Conservation (phyloP, 2,797 vertebrate genomes). For the Okamejei kenojei region DNA sequence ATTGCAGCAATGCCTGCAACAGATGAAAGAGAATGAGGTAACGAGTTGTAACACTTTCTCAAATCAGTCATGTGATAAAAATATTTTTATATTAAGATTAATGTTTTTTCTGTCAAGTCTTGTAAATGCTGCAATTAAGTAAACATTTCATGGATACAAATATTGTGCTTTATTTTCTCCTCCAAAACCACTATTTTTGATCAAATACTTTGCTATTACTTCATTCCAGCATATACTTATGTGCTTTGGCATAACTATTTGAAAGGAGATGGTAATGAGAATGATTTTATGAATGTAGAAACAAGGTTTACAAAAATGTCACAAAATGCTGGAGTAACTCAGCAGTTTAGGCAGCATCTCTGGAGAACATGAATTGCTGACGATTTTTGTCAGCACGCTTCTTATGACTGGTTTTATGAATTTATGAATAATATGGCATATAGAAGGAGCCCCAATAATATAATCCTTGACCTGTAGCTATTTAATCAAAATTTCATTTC, state of each 20-base stretch:
- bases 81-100: neutral
- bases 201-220: neutral
- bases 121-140: neutral
- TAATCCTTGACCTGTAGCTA: neutral
- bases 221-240: neutral
- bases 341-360: too few relatives aligned
- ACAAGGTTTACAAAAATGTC: too few relatives aligned
- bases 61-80: neutral
- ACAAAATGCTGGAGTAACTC: too few relatives aligned
- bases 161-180: neutral
- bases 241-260: neutral
- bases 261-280: neutral
- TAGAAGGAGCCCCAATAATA: neutral
- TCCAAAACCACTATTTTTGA: neutral
- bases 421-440: neutral
- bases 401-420: too few relatives aligned
- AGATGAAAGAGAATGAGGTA: conserved; percentile 48
- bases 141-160: neutral
- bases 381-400: too few relatives aligned
- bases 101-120: neutral
- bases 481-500: neutral
- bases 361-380: too few relatives aligned
- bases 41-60: conserved; percentile 26
- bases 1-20: conserved; percentile 50
- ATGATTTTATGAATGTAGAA: neutral